phyloP scores from a whole-genome alignment of 1,140 invertebrate genomes.

The Laupala kohalensis region DNA sequence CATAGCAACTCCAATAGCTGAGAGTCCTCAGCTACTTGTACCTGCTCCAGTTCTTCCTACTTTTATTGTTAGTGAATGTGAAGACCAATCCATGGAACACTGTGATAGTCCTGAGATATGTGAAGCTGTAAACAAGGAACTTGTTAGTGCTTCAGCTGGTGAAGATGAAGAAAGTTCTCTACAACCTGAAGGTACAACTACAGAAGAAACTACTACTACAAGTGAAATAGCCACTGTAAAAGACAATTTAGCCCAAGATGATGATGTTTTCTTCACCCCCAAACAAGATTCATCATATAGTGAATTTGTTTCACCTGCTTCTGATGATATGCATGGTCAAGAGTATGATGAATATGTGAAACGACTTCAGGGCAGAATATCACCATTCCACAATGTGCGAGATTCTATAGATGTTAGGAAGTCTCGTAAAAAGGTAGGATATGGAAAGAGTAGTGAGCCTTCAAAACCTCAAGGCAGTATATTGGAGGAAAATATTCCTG shows the following conservation, averaged over 20 bases:
- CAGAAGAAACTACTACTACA: constrained; percentile 19
- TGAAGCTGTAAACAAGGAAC: constrained; percentile 14
- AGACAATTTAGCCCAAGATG: constrained; percentile 16
- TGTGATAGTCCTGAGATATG: constrained; percentile 1
- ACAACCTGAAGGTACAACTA: constrained; percentile 19
- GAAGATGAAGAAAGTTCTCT: constrained; percentile 30
- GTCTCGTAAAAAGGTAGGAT: constrained; percentile 38
- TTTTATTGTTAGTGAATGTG: constrained; percentile 3
- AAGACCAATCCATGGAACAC: background rate
- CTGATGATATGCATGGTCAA: constrained; percentile 8
- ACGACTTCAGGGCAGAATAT: constrained; percentile 49
- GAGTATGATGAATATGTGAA: constrained; percentile 50
- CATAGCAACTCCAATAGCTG: constrained; percentile 15
- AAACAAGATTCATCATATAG: background rate
- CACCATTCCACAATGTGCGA: constrained; percentile 54
- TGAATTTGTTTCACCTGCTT: background rate
- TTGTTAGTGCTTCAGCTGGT: constrained; percentile 1
- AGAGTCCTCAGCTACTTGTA: background rate
- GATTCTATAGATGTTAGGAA: constrained; percentile 57
- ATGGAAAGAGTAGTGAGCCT: constrained; percentile 18
- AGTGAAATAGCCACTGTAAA: constrained; percentile 23
- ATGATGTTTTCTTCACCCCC: constrained; percentile 13
- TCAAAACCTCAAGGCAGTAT: constrained; percentile 17
- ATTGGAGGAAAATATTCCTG: constrained; percentile 16
- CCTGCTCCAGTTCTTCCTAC: background rate